phyloP scores from a whole-genome alignment of 2,888 invertebrate genomes.

The Cenopis cana region DNA sequence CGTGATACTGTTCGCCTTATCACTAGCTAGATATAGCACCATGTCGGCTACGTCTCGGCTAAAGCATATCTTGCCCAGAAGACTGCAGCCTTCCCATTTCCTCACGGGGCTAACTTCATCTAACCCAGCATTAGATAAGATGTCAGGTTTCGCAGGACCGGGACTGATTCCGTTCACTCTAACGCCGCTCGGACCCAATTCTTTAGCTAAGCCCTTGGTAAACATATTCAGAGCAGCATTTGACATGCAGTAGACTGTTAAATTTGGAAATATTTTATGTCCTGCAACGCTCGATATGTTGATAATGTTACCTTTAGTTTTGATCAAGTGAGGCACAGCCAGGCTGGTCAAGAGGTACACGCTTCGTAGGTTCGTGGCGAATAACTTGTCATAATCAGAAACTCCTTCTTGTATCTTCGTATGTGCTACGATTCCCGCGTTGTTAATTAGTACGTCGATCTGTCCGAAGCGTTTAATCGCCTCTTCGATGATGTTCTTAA shows the following conservation, averaged over 20 bases:
- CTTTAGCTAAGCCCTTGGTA: conserved; percentile 92
- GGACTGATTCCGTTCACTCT: conserved; percentile 93
- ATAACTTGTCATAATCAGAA: conserved; percentile 90
- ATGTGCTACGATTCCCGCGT: conserved; percentile 75
- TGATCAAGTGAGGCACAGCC: conserved; percentile 90
- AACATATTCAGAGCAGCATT: conserved; percentile 95
- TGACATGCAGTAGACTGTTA: conserved; percentile 92
- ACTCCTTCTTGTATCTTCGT: conserved; percentile 58
- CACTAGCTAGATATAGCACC: conserved; percentile 92
- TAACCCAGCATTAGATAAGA: conserved; percentile 89
- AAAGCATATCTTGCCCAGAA: conserved; percentile 88
- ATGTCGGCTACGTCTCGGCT: conserved; percentile 91
- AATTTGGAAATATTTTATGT: conserved; percentile 89
- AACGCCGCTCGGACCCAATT: conserved; percentile 88
- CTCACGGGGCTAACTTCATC: conserved; percentile 88
- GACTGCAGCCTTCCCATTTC: conserved; percentile 87
- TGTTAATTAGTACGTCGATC: conserved; percentile 90
- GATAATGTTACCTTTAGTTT: conserved; percentile 90
- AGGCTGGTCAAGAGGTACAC: conserved; percentile 89
- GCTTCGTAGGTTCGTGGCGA: conserved; percentile 90
- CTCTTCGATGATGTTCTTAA: conserved; percentile 61
- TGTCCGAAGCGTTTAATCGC: conserved; percentile 59
- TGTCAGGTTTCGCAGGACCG: conserved; percentile 91
- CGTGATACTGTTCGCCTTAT: conserved; percentile 58
- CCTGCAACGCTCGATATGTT: conserved; percentile 95